phyloP scores from a whole-genome alignment of 2,797 vertebrate species.

The Cygnus olor region DNA sequence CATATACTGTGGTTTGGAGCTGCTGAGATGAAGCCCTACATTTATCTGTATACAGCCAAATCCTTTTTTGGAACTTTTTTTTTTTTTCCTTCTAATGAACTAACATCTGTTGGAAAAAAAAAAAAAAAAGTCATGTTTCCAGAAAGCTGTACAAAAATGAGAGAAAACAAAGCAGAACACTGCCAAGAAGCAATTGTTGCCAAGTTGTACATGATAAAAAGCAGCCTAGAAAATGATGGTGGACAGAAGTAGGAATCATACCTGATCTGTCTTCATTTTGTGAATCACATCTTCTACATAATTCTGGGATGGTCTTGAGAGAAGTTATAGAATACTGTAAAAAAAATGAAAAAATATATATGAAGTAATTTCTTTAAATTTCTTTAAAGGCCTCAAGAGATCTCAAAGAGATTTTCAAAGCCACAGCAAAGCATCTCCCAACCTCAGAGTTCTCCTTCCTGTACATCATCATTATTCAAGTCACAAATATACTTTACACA shows the following conservation, averaged over 20 bases:
- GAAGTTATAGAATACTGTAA: slow-evolving; percentile 92
- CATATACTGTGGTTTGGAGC: slow-evolving; percentile 76
- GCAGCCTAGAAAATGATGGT: not conserved
- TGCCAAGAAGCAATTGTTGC: slow-evolving; percentile 23
- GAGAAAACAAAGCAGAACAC: slow-evolving; percentile 30
- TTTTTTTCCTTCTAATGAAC: slow-evolving; percentile 59
- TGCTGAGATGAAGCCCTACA: slow-evolving; percentile 58
- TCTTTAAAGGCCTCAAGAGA: not conserved
- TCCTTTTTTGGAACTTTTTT: slow-evolving; percentile 66
- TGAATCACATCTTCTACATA: slow-evolving; percentile 91
- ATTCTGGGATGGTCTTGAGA: slow-evolving; percentile 94
- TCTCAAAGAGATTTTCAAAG: not conserved
- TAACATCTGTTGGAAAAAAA: slow-evolving; percentile 60
- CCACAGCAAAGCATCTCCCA: not conserved
- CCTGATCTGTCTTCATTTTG: slow-evolving; percentile 92
- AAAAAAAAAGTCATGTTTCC: slow-evolving; percentile 13
- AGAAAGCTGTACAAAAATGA: slow-evolving; percentile 43
- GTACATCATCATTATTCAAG: not conserved
- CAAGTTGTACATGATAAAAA: not conserved
- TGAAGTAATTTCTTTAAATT: not conserved
- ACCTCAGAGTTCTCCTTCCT: not conserved
- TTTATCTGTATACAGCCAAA: slow-evolving; percentile 66
- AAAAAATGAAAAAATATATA: slow-evolving; percentile 9
- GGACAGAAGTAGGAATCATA: slow-evolving; percentile 59
- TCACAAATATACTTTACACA: not conserved